Conservation (phyloP, 1,140 invertebrate species). For the Panulirus ornatus region DNA sequence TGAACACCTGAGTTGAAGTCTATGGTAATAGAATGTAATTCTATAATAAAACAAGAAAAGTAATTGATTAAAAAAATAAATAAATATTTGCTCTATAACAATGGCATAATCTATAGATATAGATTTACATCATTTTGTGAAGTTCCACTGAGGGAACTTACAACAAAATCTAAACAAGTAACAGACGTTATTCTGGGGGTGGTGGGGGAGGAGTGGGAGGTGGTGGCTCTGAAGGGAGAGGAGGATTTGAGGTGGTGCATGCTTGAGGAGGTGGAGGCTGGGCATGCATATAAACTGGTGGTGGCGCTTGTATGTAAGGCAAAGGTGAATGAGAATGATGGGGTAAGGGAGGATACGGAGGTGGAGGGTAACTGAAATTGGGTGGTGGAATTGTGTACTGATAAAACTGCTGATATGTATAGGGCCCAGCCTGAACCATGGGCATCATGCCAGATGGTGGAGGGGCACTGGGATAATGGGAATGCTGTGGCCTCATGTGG, state of each 20-base stretch:
- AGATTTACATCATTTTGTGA: background rate
- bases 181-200: slow-evolving; percentile 64
- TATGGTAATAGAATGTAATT: background rate
- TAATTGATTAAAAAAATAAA: background rate
- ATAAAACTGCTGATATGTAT: slow-evolving; percentile 53
- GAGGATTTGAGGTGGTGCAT: slow-evolving; percentile 51
- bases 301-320: slow-evolving; percentile 54
- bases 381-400: slow-evolving; percentile 52
- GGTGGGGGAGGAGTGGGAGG: slow-evolving; percentile 59
- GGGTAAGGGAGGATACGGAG: slow-evolving; percentile 45
- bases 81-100: background rate
- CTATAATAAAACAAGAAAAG: background rate
- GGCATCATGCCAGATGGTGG: slow-evolving; percentile 50
- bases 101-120: background rate
- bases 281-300: slow-evolving; percentile 24
- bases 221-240: slow-evolving; percentile 54
- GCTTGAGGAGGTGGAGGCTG: slow-evolving; percentile 43
- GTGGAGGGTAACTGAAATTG: slow-evolving; percentile 61
- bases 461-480: background rate
- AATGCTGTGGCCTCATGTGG: slow-evolving; percentile 11
- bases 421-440: slow-evolving; percentile 56
- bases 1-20: background rate
- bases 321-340: slow-evolving; percentile 36
- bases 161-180: background rate
- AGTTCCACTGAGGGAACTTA: background rate